A percentile compares a stretch with the other conserved stretches of the same genome.
Conservation (phyloP, 1,140 invertebrate species). For the Aphelinus certus region DNA sequence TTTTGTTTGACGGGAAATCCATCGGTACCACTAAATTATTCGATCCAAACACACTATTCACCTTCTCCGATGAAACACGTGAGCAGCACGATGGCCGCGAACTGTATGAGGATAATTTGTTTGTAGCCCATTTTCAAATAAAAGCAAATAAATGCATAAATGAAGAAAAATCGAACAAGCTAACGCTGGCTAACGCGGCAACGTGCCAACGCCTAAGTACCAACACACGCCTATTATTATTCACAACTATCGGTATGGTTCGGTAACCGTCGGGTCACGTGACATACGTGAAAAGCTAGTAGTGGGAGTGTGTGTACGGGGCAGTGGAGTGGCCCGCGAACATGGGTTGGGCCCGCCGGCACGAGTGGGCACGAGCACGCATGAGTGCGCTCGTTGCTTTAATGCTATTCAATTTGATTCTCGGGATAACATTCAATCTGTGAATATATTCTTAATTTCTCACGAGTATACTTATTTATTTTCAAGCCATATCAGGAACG, state of each 20-base stretch:
- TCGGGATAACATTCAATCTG: too few species aligned
- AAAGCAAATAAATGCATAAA: conserved; percentile 23
- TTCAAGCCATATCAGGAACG: too few species aligned
- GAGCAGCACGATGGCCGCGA: conserved; percentile 19
- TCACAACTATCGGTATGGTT: conserved; percentile 18
- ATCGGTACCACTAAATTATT: too few species aligned
- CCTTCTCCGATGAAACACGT: conserved; percentile 34
- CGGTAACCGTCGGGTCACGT: conserved; percentile 29
- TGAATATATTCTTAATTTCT: too few species aligned
- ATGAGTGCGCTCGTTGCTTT: too few species aligned
- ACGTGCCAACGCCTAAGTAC: conserved; percentile 26
- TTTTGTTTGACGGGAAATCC: too few species aligned
- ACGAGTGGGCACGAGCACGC: too few species aligned
- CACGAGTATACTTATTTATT: too few species aligned
- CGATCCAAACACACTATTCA: background rate
- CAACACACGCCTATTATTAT: conserved; percentile 35
- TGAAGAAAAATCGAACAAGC: background rate
- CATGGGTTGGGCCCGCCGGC: too few species aligned
- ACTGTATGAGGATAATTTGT: conserved; percentile 10
- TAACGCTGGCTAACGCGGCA: background rate
- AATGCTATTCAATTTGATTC: too few species aligned
- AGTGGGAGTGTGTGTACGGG: too few species aligned
- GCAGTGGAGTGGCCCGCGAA: too few species aligned
- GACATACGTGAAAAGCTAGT: background rate
- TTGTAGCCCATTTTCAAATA: conserved; percentile 31